Evolutionary conservation across 2,113 vertebrate species (phyloP).

Genomic region (Lasiurus borealis): DNA sequence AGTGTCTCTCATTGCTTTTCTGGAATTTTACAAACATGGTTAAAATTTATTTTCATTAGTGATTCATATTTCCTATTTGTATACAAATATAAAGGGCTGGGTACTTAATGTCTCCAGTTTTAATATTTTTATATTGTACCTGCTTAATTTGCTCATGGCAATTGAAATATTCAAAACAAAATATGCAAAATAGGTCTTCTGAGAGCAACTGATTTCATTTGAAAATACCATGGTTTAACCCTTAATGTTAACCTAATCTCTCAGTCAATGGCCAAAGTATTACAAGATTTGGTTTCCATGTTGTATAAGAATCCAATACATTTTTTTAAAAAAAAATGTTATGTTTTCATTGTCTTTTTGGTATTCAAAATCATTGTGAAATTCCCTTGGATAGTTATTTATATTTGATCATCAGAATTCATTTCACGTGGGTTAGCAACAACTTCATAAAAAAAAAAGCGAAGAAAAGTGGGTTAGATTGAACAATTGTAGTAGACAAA

Average conservation of each 20-base stretch:
- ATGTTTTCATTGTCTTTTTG: neutral
- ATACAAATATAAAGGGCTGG: neutral
- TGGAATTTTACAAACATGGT: neutral
- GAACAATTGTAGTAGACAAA: neutral
- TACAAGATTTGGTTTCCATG: neutral
- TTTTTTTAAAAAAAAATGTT: neutral
- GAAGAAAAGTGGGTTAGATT: neutral
- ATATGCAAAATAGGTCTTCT: slow-evolving; percentile 16
- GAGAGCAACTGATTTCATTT: slow-evolving; percentile 12
- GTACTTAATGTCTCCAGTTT: slow-evolving; percentile 11
- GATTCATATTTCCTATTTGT: neutral
- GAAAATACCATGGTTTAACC: slow-evolving; percentile 7
- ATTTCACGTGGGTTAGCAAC: neutral
- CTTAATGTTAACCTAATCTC: neutral
- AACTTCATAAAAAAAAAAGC: neutral
- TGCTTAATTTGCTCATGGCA: neutral
- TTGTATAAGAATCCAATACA: neutral
- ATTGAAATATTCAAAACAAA: slow-evolving; percentile 31
- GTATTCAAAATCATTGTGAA: neutral
- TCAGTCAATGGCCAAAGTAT: neutral
- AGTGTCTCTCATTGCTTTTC: neutral
- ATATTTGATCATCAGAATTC: neutral
- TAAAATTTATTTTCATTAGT: neutral
- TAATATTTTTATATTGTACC: slow-evolving; percentile 13
- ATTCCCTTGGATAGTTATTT: slow-evolving; percentile 14